Conservation (phyloP, 2,797 vertebrate species). For the Platalea minor region DNA sequence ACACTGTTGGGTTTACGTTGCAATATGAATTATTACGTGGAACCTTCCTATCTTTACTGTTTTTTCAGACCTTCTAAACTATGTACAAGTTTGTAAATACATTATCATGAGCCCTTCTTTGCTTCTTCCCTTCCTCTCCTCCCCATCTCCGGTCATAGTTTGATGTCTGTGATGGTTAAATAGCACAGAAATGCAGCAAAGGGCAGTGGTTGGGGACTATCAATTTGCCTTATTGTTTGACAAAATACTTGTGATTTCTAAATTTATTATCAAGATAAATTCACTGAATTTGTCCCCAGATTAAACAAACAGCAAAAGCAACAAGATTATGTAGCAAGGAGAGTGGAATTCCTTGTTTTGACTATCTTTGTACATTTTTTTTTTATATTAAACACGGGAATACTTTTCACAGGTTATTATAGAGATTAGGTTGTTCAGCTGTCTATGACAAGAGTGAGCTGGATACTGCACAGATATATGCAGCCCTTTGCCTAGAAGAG, state of each 20-base stretch:
- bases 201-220: neutral
- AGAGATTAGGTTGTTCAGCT: neutral
- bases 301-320: neutral
- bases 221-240: neutral
- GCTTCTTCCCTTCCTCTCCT: neutral
- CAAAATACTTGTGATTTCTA: neutral
- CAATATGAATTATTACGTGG: neutral
- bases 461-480: neutral
- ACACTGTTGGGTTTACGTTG: neutral
- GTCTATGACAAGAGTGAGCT: neutral
- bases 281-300: neutral
- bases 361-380: neutral
- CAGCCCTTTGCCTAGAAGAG: neutral
- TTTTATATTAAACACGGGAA: neutral
- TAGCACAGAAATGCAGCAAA: neutral
- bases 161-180: neutral
- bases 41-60: neutral
- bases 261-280: neutral
- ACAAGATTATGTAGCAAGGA: neutral
- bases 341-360: neutral
- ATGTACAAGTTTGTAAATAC: neutral
- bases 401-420: neutral
- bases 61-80: neutral
- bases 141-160: neutral
- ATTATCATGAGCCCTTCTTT: neutral